A percentile compares a stretch with the other conserved stretches of the same genome.
Conservation (phyloP, 2,888 invertebrate species). For the Drosophila gaucha region DNA sequence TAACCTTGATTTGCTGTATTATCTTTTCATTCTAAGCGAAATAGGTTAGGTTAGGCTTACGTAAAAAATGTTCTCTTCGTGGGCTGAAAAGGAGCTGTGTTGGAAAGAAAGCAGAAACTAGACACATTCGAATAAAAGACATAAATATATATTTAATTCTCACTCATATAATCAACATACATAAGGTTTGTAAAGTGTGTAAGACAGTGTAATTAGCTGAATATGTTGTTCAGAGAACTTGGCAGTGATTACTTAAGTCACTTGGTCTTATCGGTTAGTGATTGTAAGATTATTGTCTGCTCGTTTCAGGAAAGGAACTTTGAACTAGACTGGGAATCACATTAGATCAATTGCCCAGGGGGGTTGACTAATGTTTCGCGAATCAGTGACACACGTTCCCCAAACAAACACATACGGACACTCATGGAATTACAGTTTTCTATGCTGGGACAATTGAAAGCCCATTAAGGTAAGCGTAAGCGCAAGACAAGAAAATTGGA, state of each 20-base stretch:
- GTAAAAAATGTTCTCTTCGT: too few species aligned
- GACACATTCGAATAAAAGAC: too few species aligned
- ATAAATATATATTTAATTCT: too few species aligned
- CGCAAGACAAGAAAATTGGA: neutral
- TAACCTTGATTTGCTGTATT: too few species aligned
- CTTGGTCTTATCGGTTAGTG: slow-evolving; percentile 10
- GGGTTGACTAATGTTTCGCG: slow-evolving; percentile 22
- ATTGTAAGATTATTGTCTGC: slow-evolving; percentile 7
- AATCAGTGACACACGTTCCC: slow-evolving; percentile 18
- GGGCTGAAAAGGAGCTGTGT: too few species aligned
- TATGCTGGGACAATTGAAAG: slow-evolving; percentile 9
- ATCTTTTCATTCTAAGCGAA: too few species aligned
- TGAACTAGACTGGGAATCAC: slow-evolving; percentile 32
- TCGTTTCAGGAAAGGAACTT: slow-evolving; percentile 13
- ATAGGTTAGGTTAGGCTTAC: too few species aligned
- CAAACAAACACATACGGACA: neutral
- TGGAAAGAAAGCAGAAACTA: too few species aligned
- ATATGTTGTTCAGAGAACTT: neutral
- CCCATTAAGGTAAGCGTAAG: too few species aligned
- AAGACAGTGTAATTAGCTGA: slow-evolving; percentile 5
- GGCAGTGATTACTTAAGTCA: slow-evolving; percentile 1
- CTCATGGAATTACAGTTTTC: slow-evolving; percentile 5
- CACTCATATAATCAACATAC: too few species aligned
- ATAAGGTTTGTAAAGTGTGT: too few species aligned
- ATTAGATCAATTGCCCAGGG: neutral